A percentile compares a stretch with the other conserved stretches of the same genome.
phyloP scores from a whole-genome alignment of 1,140 invertebrate species.

The Panagrolaimus sp. region DNA sequence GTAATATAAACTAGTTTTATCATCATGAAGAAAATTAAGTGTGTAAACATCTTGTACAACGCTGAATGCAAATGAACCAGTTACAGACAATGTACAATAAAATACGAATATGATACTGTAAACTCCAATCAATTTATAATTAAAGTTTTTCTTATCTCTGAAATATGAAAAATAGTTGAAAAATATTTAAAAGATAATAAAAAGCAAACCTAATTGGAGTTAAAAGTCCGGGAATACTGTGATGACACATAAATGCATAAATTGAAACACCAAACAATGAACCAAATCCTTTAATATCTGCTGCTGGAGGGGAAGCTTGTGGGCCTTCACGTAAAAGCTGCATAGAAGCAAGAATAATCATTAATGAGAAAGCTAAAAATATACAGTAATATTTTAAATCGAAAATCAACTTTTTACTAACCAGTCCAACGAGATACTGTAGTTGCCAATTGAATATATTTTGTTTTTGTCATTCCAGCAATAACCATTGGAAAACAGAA shows the following conservation, averaged over 20 bases:
- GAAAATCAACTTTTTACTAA: constrained; percentile 18
- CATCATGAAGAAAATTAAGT: constrained; percentile 73
- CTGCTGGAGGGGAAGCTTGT: constrained; percentile 43
- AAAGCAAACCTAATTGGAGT: constrained; percentile 68
- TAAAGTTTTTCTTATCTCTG: constrained; percentile 72
- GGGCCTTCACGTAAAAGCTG: constrained; percentile 45
- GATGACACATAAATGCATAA: constrained; percentile 99
- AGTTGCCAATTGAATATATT: constrained; percentile 52
- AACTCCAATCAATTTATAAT: constrained; percentile 68
- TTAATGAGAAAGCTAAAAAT: constrained; percentile 46
- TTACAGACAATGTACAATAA: constrained; percentile 81
- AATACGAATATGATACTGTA: constrained; percentile 78
- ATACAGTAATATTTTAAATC: constrained; percentile 1
- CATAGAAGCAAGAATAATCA: constrained; percentile 49
- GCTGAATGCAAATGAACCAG: constrained; percentile 80
- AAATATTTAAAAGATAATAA: constrained; percentile 5
- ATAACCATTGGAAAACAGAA: constrained; percentile 50
- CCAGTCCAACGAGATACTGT: constrained; percentile 55
- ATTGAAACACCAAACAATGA: constrained; percentile 91
- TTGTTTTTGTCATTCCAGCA: constrained; percentile 50
- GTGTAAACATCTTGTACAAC: constrained; percentile 84
- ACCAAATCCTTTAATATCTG: constrained; percentile 49
- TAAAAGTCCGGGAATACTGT: constrained; percentile 85
- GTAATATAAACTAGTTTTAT: constrained; percentile 33
- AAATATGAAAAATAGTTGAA: constrained; percentile 58